Evolutionary conservation across 2,797 vertebrate genomes (phyloP).

Genomic region (Acrocephalus scirpaceus): DNA sequence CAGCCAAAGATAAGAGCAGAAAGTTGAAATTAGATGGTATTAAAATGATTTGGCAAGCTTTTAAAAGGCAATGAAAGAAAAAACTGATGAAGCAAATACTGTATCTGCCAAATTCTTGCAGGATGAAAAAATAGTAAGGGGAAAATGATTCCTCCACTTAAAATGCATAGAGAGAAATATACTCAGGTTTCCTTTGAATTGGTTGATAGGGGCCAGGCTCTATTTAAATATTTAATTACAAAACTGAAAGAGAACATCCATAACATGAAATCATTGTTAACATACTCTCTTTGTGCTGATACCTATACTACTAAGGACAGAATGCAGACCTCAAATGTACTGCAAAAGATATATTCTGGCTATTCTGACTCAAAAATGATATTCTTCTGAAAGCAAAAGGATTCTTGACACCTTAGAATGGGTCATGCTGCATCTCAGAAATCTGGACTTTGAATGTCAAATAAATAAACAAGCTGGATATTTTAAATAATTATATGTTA

Average conservation of each 20-base stretch:
- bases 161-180: not conserved
- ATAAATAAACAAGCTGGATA: not conserved
- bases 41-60: not conserved
- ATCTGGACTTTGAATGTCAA: not conserved
- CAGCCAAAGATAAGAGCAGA: not conserved
- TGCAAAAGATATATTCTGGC: not conserved
- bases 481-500: not conserved
- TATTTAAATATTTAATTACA: not conserved
- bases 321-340: not conserved
- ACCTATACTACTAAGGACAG: not conserved
- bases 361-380: not conserved
- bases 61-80: not conserved
- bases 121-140: not conserved
- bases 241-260: not conserved
- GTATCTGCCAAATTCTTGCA: not conserved
- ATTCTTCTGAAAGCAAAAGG: not conserved
- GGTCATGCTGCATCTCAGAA: not conserved
- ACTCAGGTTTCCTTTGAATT: not conserved
- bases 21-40: not conserved
- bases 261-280: not conserved
- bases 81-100: not conserved
- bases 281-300: not conserved
- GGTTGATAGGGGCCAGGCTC: not conserved
- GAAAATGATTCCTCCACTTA: not conserved
- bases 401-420: not conserved